These are phyloP conservation scores for Orientallactaga sibirica DNA, from an alignment of 2,797 vertebrate genomes.

Conservation along the genomic window DNA sequence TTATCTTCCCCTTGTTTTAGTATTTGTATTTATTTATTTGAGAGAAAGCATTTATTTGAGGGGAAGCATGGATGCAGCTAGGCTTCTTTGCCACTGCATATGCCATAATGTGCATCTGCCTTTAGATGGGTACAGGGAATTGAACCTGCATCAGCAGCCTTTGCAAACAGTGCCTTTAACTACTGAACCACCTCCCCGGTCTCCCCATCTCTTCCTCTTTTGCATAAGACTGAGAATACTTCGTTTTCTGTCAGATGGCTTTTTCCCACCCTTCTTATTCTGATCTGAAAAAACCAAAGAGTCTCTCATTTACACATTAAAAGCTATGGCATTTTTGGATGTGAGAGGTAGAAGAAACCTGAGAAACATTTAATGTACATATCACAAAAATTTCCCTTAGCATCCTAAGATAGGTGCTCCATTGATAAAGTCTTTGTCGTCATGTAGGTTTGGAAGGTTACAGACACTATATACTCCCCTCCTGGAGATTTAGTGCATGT, in stretches of 20 bases:
- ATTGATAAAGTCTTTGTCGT: conserved; percentile 33
- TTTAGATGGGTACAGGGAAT: too few species aligned
- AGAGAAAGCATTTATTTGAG: too few species aligned
- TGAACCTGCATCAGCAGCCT: too few species aligned
- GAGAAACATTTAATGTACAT: conserved; percentile 34
- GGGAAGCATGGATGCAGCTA: too few species aligned
- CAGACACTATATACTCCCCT: background rate
- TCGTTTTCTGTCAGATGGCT: conserved; percentile 52
- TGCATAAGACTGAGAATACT: conserved; percentile 19
- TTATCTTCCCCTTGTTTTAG: background rate
- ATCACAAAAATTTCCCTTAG: conserved; percentile 23
- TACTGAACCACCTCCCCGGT: too few species aligned
- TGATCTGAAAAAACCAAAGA: conserved; percentile 38
- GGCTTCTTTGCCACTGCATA: too few species aligned
- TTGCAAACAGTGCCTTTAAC: too few species aligned
- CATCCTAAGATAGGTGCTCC: conserved; percentile 22
- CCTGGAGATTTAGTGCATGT: background rate
- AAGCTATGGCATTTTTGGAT: conserved; percentile 32
- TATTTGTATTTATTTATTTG: too few species aligned
- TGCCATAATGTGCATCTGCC: too few species aligned
- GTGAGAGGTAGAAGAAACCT: conserved; percentile 6
- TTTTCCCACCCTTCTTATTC: conserved; percentile 42
- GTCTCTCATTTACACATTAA: conserved; percentile 22
- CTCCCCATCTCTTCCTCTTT: conserved; percentile 1
- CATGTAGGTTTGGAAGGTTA: conserved; percentile 34